Evolutionary conservation across 2,888 invertebrate genomes (phyloP).

Genomic region (Choristoneura rosaceana): DNA sequence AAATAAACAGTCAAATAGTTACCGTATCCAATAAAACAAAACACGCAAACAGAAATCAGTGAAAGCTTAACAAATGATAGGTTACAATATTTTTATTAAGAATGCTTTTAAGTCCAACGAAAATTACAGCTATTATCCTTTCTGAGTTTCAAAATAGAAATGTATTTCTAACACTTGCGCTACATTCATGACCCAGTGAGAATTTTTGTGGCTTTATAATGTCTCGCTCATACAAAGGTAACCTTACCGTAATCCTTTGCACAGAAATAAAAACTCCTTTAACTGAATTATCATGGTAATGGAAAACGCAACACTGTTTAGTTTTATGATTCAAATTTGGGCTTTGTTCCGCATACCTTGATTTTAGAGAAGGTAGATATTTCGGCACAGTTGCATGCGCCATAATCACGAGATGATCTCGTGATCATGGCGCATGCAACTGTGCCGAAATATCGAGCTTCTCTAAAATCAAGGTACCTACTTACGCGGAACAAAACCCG

Average conservation of each 20-base stretch:
- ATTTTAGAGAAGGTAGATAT: too few species aligned
- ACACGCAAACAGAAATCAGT: neutral
- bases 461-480: too few species aligned
- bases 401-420: too few species aligned
- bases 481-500: too few species aligned
- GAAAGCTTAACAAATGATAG: conserved; percentile 1
- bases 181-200: conserved; percentile 26
- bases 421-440: neutral
- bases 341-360: too few species aligned
- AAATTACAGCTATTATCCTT: conserved; percentile 28
- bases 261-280: neutral
- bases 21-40: neutral
- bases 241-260: conserved; percentile 2
- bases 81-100: conserved; percentile 10
- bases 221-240: neutral
- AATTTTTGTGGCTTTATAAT: conserved; percentile 7
- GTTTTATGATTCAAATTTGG: neutral
- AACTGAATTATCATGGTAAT: neutral
- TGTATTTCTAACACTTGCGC: conserved; percentile 24
- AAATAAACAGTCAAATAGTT: neutral
- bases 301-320: neutral
- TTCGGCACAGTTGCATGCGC: too few species aligned
- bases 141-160: conserved; percentile 23
- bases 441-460: neutral
- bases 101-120: conserved; percentile 16